Base-by-base conservation (phyloP, 2,113 vertebrate species). In the Pterocles orientalis region DNA sequence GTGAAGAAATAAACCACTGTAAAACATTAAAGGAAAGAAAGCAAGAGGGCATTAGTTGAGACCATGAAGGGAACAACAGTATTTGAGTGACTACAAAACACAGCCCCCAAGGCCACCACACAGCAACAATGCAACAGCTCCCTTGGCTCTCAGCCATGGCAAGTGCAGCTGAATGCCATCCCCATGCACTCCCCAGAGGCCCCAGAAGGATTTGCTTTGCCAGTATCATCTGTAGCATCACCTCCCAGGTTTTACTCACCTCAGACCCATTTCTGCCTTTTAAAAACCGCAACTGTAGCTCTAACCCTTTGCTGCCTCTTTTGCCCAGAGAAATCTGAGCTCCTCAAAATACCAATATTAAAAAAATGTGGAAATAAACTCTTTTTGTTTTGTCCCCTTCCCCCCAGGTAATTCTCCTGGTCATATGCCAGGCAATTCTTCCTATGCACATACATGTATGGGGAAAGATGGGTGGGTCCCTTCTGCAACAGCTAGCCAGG, bases 401-500 rank as follows among this genome's bases (percentile, higher is more conserved):
- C 24, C 1, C 39, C 39, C 39, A 39, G 36, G 29, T 17, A 66
- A 68, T 33, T 81, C 6, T 54, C 78, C 12, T 23, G 29, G n/a
- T 66, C 16, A 39, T 13, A 50, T 6, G 34, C 25, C 1, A 14
- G 43, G 17, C 16, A 75, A 45, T 28, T 75, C 28, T 50, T 85
- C 25, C 21, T 43, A 18, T 7, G 15, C 1, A 3, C 3, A 31
- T 15, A 29, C 17, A 47, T 0, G 0, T 10, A 16, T 2, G 14
- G 21, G 8, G 14, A 17, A 90, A 90, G 61, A 57, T 39, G 10
- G 12, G 39, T 2, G 13, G 18, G 12, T n/a, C 7, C 10, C 39
- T 60, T 56, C 39, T 39, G n/a, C 0, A 1, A 78, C 19, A 61
- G 47, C 8, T 29, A 47, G 34, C 31, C 1, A 0, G 14, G n/a